Base-by-base conservation (phyloP, 1,140 invertebrate species). In the Drosophila pachea region DNA sequence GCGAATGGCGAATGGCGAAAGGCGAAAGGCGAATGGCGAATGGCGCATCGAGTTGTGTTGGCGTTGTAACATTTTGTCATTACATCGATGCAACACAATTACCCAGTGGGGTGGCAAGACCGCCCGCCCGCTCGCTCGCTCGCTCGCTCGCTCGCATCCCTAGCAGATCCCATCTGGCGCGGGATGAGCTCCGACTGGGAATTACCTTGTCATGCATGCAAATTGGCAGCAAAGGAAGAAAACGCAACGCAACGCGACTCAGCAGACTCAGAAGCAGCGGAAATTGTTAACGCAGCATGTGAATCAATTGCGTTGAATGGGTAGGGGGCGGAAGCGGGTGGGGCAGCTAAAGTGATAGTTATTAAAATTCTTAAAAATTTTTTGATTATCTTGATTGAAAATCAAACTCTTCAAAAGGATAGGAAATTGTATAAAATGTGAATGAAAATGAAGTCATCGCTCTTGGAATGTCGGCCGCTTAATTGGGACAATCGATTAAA, bases 21-120 rank as follows among this genome's bases (percentile, higher is more conserved):
- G 22, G 22, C 22, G 22, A 22, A 22, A 2, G 22, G 22, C 22
- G 22, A 22, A 22, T 1, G 22, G 22, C 22, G 22, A 1, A 22
- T 1, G 22, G 22, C 33, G 49, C 68, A 68, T 72, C 56, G 55
- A 49, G 48, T 60, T 63, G 36, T 40, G 42, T 47, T 62, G 22
- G 59, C 75, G 72, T 33, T 64, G 53, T 31, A 48, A 43, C 72
- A 78, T 69, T 79, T 64, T 69, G 73, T 55, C 67, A 72, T 74
- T 73, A 68, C 75, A 75, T 78, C 68, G 69, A 64, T 59, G 66
- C 55, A 68, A 55, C 63, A 64, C 61, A 68, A 76, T 68, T 72
- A 66, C 45, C 63, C 64, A 40, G 12, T 29, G 9, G 5, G 12
- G 12, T 3, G 22, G 22, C 22, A 22, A 2, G 22, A 1, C 22